Base-by-base conservation (phyloP, 2,797 vertebrate species). In the Lophura swinhoii region DNA sequence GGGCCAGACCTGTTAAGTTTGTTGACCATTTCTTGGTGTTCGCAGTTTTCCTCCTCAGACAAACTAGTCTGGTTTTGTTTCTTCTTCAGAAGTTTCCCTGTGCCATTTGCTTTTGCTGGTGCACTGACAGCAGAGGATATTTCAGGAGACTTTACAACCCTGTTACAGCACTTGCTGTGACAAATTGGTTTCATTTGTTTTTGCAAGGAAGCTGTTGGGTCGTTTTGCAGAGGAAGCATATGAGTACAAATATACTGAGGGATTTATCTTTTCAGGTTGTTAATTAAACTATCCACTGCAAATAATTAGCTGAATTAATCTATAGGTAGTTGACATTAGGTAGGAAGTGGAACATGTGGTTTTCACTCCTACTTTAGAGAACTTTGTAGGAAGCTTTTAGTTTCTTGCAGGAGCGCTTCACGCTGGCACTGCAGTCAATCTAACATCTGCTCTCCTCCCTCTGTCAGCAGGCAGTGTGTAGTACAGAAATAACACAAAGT, bases 381-480 rank as follows among this genome's bases (percentile, higher is more conserved):
- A 83, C 89, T 90, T 60, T 31, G 39, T 43, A 7, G 41, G 58
- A 81, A 94, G 85, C 66, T 89, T 86, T 28, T 76, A 26, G 18
- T 77, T 84, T 81, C 78, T 91, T 93, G n/a, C 53, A 1, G 11
- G 68, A 80, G 67, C 66, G 41, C 44, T 93, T 96, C 86, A 39
- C 1, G 1, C 73, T 90, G 82, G 67, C 63, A 48, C 58, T 84
- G 64, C 79, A 96, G 88, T 89, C 68, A 2, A 84, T 64, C 68
- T 91, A 95, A 96, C 94, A 96, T 96, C 94, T 96, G 94, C 71
- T 95, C 87, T 94, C 87, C 80, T 93, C 74, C 64, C 90, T 94
- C 91, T 92, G 51, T 95, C 82, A 90, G 74, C 93, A 90, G 87
- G 71, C 84, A 91, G 12, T 63, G 15, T 51, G 49, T 71, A 44